Evolutionary conservation across 2,888 invertebrate species (phyloP), one percentile per base, ranked within the genome.

Genomic region (Drosophila meridionalis): DNA sequence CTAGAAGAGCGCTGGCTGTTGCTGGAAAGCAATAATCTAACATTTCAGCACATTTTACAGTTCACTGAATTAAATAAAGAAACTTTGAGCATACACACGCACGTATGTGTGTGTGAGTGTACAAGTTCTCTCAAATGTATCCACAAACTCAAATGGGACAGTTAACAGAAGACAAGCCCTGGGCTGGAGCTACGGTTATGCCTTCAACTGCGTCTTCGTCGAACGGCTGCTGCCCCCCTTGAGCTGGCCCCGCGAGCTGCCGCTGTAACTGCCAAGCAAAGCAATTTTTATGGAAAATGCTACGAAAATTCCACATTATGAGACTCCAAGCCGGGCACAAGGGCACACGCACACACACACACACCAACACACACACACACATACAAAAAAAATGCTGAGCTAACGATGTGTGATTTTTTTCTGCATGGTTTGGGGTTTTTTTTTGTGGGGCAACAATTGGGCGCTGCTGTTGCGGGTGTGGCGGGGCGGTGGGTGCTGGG

Each of bases 41-140:
- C 85, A 89, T 85, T 85, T 85, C 85, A 85, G 85, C 85, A 85
- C 85, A 85, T 85, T 85, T 85, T 85, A 85, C 85, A 85, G 85
- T 89, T 85, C 85, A 85, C 85, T 85, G 85, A 89, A 85, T 89
- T 89, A 89, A 85, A 85, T 85, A 85, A 85, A 89, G 89, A 85
- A 85, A 85, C 85, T 85, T 89, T 84, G 87, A 73, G 77, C 64
- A 66, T 53, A 69, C 69, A 62, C 63, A 79, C 69, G 78, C 64
- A 72, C 7, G 58, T 56, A 61, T 63, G 30, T 57, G 58, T 76
- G 58, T 68, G 61, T 74, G 61, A 55, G 65, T 64, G 32, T 47
- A 52, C 50, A 60, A 57, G 81, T 73, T 62, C 62, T 64, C 71
- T 82, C 80, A 77, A 84, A 89, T 89, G 77, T 82, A 87, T 77